Evolutionary conservation across 2,113 vertebrate genomes (phyloP).

Genomic region (Equus przewalskii): DNA sequence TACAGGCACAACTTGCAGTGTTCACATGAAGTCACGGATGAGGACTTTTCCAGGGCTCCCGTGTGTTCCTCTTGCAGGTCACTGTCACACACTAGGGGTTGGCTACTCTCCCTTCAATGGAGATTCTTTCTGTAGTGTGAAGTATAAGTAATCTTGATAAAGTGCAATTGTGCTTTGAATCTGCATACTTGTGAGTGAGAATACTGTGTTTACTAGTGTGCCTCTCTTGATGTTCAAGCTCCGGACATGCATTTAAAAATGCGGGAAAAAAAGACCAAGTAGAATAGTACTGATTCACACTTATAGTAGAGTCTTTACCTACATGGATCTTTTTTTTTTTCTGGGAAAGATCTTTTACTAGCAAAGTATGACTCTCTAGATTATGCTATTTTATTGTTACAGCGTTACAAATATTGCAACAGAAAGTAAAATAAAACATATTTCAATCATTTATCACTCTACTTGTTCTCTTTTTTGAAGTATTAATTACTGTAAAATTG

Average conservation of each 20-base stretch:
- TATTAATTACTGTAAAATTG: background rate
- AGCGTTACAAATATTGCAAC: background rate
- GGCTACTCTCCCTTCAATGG: background rate
- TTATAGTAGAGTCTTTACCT: too few relatives aligned
- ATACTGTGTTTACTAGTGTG: background rate
- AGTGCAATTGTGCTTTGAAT: background rate
- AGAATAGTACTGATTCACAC: too few relatives aligned
- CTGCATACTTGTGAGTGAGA: too few relatives aligned
- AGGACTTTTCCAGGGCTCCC: background rate
- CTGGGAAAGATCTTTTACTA: background rate
- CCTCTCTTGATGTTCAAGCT: background rate
- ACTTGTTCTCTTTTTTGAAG: background rate
- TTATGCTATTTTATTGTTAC: background rate
- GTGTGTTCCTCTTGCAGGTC: background rate
- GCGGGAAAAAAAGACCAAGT: background rate
- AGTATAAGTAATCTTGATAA: too few relatives aligned
- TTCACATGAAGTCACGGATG: background rate
- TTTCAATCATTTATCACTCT: background rate
- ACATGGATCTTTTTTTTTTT: background rate
- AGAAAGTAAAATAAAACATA: background rate
- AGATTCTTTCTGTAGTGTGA: background rate
- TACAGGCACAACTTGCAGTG: accelerated
- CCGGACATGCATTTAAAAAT: background rate
- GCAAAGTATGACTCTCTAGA: background rate
- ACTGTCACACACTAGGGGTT: accelerated